Conservation (phyloP, 2,113 vertebrate species). For the Abramis brama region DNA sequence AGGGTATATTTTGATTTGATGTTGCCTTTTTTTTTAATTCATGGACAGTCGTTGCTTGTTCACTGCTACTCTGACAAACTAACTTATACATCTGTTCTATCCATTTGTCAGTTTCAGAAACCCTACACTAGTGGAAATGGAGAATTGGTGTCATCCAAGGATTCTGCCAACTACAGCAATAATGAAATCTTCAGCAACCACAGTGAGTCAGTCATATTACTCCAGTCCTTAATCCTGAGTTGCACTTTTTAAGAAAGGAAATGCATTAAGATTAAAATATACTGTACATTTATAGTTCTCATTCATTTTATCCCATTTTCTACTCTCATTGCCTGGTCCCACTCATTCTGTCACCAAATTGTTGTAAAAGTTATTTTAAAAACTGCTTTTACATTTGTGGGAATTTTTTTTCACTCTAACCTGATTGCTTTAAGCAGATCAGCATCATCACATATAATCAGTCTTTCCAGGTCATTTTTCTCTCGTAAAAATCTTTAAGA, state of each 20-base stretch:
- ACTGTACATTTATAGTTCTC: conserved; percentile 29
- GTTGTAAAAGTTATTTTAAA: conserved; percentile 1
- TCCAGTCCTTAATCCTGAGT: neutral
- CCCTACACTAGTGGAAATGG: conserved; percentile 60
- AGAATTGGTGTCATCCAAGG: conserved; percentile 60
- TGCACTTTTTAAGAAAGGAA: conserved; percentile 22
- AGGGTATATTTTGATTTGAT: neutral
- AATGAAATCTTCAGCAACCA: conserved; percentile 59
- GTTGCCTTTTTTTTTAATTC: neutral
- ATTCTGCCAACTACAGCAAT: conserved; percentile 69
- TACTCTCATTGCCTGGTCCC: conserved; percentile 1
- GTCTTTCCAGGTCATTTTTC: neutral
- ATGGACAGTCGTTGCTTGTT: neutral
- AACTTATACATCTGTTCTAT: conserved; percentile 9
- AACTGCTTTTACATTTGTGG: conserved; percentile 13
- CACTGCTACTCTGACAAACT: neutral
- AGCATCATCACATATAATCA: neutral
- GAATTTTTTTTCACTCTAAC: neutral
- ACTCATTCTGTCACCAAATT: neutral
- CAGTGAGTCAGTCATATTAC: conserved; percentile 66
- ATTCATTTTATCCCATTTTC: conserved; percentile 2
- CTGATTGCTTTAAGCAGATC: neutral
- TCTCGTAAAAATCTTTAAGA: neutral
- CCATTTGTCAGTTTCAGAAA: conserved; percentile 60
- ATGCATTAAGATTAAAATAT: neutral